Base-by-base conservation (phyloP, 2,797 vertebrate genomes). In the Anomalospiza imberbis region DNA sequence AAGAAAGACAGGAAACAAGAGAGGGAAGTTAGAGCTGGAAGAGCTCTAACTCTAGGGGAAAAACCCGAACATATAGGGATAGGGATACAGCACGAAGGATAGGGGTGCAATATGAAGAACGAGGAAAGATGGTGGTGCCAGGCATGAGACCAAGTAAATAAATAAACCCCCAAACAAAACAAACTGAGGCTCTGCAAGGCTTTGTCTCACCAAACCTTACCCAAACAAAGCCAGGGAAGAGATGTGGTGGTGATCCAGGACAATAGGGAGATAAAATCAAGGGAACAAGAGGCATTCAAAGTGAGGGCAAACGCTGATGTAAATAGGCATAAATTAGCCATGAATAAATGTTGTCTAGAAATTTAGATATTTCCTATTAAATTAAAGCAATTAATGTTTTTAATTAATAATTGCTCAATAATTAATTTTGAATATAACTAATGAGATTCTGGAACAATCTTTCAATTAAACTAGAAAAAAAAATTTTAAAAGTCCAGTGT, bases 401-500 rank as follows among this genome's bases (percentile, higher is more conserved):
- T 74, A n/a, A 44, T 76, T 53, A 48, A 26, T 44, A 57, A 29
- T 17, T 85, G 10, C 19, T 31, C 50, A 26, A n/a, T 50, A 58
- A 70, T 42, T 20, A 67, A 25, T 71, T 29, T 54, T 78, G 42
- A 58, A 65, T 55, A n/a, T 36, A 67, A n/a, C 4, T 60, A 29
- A 36, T 67, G 8, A 60, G 10, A 20, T 68, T 68, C n/a, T 92
- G n/a, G 15, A 66, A 4, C 38, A 88, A 16, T 20, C 11, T 85
- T 86, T 76, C 48, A 36, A 47, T 83, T 79, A n/a, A 76, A 70
- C 28, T 65, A 54, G 48, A 44, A 62, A 75, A 79, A 34, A 73
- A 40, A 57, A 4, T n/a, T n/a, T n/a, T n/a, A 11, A 1, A 17
- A 40, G 40, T 1, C 0, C 26, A 40, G 1, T 2, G 1, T 58